Base-by-base conservation (phyloP, 37 sponge, comb jelly and placozoan genomes). In the Corticium candelabrum region DNA sequence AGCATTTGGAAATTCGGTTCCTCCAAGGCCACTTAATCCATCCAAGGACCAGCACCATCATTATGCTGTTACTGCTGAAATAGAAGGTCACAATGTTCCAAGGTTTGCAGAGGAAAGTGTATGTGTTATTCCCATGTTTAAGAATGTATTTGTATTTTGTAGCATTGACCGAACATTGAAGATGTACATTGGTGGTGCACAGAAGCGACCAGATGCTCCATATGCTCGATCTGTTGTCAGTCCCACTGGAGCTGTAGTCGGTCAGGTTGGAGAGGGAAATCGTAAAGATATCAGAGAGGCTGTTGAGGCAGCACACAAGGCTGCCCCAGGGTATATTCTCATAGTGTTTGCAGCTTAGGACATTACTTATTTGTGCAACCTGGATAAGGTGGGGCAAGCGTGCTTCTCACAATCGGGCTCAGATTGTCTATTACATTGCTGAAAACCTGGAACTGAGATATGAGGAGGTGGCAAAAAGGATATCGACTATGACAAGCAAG, bases 401-500 rank as follows among this genome's bases (percentile, higher is more conserved):
- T 37, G 96, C 94, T 27, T 94, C 94, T 3, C 96, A 91, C 90
- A 97, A 97, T 82, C 69, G 98, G 34, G 96, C 98, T 31, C 98
- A 97, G 77, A 97, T 97, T 36, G 92, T 93, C 57, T 97, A 97
- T 86, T 97, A 92, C 81, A 81, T 97, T 15, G 98, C 98, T 0
- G 98, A 97, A 81, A 97, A 97, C 88, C 73, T 97, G 76, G 92
- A 94, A 76, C 86, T 88, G 7, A 81, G 98, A 31, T 79, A 82
- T 35, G 78, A 70, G 5, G 98, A 97, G 68, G 84, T 97, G 2
- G 94, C 90, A 5, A 56, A 70, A 75, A 67, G 91, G 39, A 90
- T 94, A 11, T 39, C 72, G 32, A 82, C 56, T 77, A 92, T 95
- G 94, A 92, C 88, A 4, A 88, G 96, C 67, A 35, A 80, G 35